Base-by-base conservation (phyloP, 2,113 vertebrate genomes). In the Microtus ochrogaster region DNA sequence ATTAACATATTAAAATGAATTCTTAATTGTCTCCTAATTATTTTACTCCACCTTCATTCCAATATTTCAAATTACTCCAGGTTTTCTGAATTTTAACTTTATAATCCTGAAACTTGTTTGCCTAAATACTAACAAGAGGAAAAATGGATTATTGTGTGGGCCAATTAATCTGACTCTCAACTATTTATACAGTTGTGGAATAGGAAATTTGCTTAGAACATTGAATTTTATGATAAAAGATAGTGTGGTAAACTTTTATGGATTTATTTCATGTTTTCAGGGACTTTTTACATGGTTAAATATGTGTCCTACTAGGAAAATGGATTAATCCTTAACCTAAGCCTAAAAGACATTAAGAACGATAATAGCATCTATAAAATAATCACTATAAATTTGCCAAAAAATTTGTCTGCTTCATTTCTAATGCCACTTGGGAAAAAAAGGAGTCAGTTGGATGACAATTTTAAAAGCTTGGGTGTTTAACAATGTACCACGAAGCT, bases 381-480 rank as follows among this genome's bases (percentile, higher is more conserved):
- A 90, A 95, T 78, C 10, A 86, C 44, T 70, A 14, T 95, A 92
- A 72, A 74, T 68, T 74, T 70, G 24, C 74, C 73, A 41, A 82
- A 82, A 91, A 6, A 33, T 79, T 93, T 91, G 92, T 11, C 30
- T 92, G 33, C 61, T 52, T 19, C 19, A 30, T 96, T 94, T 96
- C 55, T 96, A 96, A 95, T 77, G 91, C 44, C 92, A 61, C 33
- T 47, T 68, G 47, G 74, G 74, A 61, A 3, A 74, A 96, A 96
- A 87, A 82, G 55, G 92, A 82, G 79, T n/a, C 77, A 94, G 77
- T 90, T 91, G 94, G 21, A 79, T 90, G 36, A 95, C 47, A 93
- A 81, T 81, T 90, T 96, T 94, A 89, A n/a, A 94, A 96, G 74
- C 90, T 96, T 76, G 93, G 21, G 41, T 91, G 63, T 81, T 96